Conservation (phyloP, 2,113 vertebrate species). For the Lycaon pictus region DNA sequence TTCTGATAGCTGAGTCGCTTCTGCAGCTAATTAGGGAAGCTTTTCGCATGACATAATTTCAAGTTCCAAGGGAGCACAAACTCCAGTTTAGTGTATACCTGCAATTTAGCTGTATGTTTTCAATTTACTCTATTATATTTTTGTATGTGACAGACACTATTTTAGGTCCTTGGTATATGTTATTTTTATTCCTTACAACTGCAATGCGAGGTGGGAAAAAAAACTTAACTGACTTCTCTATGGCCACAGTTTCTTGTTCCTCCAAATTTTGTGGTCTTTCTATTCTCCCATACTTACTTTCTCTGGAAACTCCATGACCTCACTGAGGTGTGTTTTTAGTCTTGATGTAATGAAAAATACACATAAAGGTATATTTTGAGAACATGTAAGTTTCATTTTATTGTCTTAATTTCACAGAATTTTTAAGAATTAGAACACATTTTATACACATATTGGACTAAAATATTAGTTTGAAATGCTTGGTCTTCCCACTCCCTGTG, state of each 20-base stretch:
- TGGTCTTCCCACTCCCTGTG: conserved; percentile 31
- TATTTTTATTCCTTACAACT: neutral
- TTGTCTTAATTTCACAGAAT: neutral
- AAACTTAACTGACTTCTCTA: neutral
- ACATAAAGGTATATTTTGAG: neutral
- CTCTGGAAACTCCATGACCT: neutral
- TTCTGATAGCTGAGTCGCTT: neutral
- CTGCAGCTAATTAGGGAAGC: neutral
- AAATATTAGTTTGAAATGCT: conserved; percentile 53
- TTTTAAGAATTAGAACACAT: neutral
- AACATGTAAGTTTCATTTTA: neutral
- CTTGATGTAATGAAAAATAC: neutral
- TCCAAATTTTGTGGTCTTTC: neutral
- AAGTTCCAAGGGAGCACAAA: neutral
- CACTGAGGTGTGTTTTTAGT: neutral
- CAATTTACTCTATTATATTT: neutral
- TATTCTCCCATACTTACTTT: neutral
- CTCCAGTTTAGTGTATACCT: neutral
- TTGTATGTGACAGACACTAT: neutral
- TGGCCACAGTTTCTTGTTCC: neutral
- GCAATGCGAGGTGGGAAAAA: neutral
- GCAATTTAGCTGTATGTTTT: neutral
- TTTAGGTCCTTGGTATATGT: neutral
- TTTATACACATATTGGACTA: neutral
- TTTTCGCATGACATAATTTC: neutral